Percentiles rank a stretch among this genome's conserved stretches.
Evolutionary conservation across 1,140 invertebrate genomes (phyloP).

Genomic region (Leptestheria dahalacensis): DNA sequence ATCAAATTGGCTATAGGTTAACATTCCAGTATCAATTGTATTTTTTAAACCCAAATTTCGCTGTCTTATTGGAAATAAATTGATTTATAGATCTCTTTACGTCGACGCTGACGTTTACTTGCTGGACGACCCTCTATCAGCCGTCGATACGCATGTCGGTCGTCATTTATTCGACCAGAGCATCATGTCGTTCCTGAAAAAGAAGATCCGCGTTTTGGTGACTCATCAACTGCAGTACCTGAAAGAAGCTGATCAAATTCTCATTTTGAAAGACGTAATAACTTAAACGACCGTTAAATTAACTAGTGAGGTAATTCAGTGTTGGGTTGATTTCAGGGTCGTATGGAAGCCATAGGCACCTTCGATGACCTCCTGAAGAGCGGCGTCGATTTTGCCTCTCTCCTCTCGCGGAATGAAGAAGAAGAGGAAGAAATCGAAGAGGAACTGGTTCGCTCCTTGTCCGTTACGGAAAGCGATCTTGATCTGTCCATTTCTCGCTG

Average conservation of each 20-base stretch:
- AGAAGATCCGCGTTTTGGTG: conserved; percentile 61
- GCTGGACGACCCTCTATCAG: conserved; percentile 67
- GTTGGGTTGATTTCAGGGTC: conserved; percentile 8
- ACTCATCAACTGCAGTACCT: conserved; percentile 77
- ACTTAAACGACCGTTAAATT: conserved; percentile 6
- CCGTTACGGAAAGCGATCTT: not conserved
- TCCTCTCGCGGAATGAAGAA: conserved; percentile 24
- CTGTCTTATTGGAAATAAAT: not conserved
- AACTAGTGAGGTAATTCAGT: not conserved
- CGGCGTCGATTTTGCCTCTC: conserved; percentile 30
- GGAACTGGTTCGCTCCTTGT: not conserved
- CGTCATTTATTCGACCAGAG: conserved; percentile 53
- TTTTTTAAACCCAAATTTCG: not conserved
- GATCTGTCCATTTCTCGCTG: conserved; percentile 5
- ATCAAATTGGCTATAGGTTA: no score
- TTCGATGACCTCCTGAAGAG: conserved; percentile 29
- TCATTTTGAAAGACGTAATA: conserved; percentile 56
- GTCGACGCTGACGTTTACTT: conserved; percentile 64
- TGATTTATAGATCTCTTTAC: conserved; percentile 47
- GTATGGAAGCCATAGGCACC: conserved; percentile 22
- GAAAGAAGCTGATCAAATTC: conserved; percentile 52
- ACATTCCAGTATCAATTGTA: no score
- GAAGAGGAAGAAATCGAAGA: conserved; percentile 22
- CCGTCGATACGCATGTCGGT: conserved; percentile 54
- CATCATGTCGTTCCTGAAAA: conserved; percentile 45